Conservation (phyloP, 2,797 vertebrate species). For the Sorex maritimensis region DNA sequence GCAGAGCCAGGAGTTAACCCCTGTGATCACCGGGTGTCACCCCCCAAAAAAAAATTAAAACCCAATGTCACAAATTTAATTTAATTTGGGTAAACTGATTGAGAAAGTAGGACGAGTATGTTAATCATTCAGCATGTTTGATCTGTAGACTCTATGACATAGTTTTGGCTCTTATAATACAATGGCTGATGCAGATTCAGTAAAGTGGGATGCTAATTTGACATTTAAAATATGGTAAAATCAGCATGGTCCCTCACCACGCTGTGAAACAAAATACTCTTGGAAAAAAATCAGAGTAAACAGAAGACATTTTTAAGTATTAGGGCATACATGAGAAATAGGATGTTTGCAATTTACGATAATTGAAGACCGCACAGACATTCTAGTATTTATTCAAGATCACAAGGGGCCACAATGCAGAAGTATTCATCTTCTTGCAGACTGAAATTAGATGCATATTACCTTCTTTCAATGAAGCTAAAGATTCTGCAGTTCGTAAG, state of each 20-base stretch:
- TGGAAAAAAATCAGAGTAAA: background rate
- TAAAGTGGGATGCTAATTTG: background rate
- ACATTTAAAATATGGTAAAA: background rate
- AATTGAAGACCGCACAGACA: background rate
- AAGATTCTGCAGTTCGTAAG: slow-evolving; percentile 25
- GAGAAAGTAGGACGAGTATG: background rate
- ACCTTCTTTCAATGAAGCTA: slow-evolving; percentile 40
- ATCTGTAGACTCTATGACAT: background rate
- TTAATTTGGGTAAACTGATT: slow-evolving; percentile 27
- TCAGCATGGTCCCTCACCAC: background rate
- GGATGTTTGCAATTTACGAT: background rate
- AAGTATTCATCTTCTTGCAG: background rate
- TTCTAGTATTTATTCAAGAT: slow-evolving; percentile 4
- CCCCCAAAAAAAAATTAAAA: background rate
- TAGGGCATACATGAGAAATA: background rate
- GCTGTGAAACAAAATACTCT: background rate
- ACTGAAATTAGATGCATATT: slow-evolving; percentile 61
- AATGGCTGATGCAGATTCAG: background rate
- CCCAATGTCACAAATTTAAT: background rate
- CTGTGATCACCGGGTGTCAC: too few relatives aligned
- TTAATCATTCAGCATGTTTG: background rate
- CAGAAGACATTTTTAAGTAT: background rate
- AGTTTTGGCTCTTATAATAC: slow-evolving; percentile 9
- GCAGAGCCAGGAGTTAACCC: too few relatives aligned
- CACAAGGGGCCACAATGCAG: background rate